Evolutionary conservation across 2,797 vertebrate species (phyloP).

Genomic region (Rhabdomys pumilio): DNA sequence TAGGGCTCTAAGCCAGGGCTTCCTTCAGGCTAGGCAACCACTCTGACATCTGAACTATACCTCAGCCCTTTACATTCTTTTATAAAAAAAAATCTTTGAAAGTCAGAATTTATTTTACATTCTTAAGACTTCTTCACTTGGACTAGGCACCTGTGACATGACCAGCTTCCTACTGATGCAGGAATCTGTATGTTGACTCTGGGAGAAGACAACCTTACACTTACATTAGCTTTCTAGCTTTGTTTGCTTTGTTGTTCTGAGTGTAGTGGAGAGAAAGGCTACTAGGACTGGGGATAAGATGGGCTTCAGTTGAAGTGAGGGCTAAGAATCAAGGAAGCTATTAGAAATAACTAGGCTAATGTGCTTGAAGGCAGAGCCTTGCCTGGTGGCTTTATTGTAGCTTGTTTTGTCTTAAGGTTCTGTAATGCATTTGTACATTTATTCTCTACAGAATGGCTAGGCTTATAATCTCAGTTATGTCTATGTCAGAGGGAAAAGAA

Average conservation of each 20-base stretch:
- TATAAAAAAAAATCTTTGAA: neutral
- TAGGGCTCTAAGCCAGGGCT: neutral
- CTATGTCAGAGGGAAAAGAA: neutral
- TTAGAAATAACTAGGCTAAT: neutral
- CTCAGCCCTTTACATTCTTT: neutral
- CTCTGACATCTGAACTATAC: neutral
- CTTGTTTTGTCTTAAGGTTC: neutral
- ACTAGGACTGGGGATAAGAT: neutral
- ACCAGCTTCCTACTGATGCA: neutral
- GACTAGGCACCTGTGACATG: neutral
- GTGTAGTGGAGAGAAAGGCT: rapidly evolving
- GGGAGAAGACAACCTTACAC: neutral
- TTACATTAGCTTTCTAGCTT: neutral
- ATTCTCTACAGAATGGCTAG: neutral
- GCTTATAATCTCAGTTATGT: constrained; percentile 11
- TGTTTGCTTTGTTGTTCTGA: neutral
- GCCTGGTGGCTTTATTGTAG: neutral
- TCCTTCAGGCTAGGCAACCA: neutral
- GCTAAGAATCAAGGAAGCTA: too few species aligned
- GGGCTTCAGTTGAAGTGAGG: neutral
- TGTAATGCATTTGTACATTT: neutral
- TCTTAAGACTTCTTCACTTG: neutral
- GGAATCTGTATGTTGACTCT: neutral
- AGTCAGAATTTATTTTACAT: neutral
- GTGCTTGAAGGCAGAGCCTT: neutral